Evolutionary conservation across 2,888 invertebrate species (phyloP).

Genomic region (Apodemia duryi): DNA sequence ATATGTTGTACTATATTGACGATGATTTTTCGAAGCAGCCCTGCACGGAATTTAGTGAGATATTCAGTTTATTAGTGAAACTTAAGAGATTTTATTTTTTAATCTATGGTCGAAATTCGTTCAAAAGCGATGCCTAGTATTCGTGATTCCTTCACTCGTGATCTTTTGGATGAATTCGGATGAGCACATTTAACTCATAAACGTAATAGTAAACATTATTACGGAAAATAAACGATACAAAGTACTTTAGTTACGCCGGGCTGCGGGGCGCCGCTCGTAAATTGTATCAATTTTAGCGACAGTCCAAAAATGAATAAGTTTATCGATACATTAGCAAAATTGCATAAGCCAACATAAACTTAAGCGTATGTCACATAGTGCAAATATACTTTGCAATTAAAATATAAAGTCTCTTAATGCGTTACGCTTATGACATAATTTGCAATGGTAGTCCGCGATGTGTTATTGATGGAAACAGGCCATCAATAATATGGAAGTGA

Average conservation of each 20-base stretch:
- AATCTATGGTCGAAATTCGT: too few species aligned
- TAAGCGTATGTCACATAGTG: constrained; percentile 29
- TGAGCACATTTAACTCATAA: not conserved
- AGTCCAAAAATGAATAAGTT: constrained; percentile 14
- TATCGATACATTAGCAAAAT: constrained; percentile 36
- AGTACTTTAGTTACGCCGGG: not conserved
- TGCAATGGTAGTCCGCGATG: constrained; percentile 39
- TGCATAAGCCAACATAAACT: constrained; percentile 36
- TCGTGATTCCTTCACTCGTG: not conserved
- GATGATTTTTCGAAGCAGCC: too few species aligned
- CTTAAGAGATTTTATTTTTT: too few species aligned
- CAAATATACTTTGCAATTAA: constrained; percentile 28
- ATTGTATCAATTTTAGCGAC: not conserved
- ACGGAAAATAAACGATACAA: not conserved
- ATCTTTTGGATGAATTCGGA: not conserved
- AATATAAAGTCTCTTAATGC: constrained; percentile 32
- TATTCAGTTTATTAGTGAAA: too few species aligned
- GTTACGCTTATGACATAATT: constrained; percentile 31
- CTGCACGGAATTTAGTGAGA: too few species aligned
- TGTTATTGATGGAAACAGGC: constrained; percentile 56
- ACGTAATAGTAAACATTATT: too few species aligned
- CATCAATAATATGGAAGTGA: constrained; percentile 75
- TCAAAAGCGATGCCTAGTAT: too few species aligned
- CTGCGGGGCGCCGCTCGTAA: not conserved
- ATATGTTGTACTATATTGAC: too few species aligned